These are phyloP conservation scores for Triops cancriformis DNA, from an alignment of 1,140 invertebrate genomes.

Conservation along the genomic window DNA sequence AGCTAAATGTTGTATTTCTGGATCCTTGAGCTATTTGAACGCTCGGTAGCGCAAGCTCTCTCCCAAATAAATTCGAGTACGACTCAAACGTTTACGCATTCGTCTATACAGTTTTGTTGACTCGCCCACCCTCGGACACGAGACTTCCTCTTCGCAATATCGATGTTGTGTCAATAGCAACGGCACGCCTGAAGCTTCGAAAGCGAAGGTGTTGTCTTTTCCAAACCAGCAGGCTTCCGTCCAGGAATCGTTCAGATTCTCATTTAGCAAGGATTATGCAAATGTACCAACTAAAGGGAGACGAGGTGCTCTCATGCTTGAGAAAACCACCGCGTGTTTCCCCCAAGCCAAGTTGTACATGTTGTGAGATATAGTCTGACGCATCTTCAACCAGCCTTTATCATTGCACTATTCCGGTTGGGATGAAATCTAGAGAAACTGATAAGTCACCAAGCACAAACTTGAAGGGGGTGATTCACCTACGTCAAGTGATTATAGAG, in stretches of 20 bases:
- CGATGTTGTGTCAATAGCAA: not conserved
- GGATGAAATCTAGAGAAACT: not conserved
- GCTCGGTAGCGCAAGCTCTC: no score
- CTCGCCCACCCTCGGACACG: not conserved
- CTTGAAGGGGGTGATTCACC: not conserved
- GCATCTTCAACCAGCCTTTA: not conserved
- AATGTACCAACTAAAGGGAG: not conserved
- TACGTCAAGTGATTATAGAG: not conserved
- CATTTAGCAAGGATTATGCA: constrained; percentile 3
- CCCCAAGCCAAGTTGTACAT: constrained; percentile 3
- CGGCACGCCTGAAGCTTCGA: not conserved
- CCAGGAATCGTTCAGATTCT: not conserved
- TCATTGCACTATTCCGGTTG: not conserved
- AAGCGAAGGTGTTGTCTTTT: not conserved
- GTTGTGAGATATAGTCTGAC: not conserved
- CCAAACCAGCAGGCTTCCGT: not conserved
- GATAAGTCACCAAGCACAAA: not conserved
- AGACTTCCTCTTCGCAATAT: constrained; percentile 1
- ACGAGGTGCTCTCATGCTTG: not conserved
- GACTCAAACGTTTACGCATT: not conserved
- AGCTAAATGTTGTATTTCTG: not conserved
- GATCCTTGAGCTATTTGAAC: not conserved
- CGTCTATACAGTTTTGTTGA: not conserved
- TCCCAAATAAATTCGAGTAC: not conserved
- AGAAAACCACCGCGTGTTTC: not conserved